A percentile compares a stretch with the other conserved stretches of the same genome.
phyloP scores from a whole-genome alignment of 2,797 vertebrate species.

The Pogonophryne albipinna region DNA sequence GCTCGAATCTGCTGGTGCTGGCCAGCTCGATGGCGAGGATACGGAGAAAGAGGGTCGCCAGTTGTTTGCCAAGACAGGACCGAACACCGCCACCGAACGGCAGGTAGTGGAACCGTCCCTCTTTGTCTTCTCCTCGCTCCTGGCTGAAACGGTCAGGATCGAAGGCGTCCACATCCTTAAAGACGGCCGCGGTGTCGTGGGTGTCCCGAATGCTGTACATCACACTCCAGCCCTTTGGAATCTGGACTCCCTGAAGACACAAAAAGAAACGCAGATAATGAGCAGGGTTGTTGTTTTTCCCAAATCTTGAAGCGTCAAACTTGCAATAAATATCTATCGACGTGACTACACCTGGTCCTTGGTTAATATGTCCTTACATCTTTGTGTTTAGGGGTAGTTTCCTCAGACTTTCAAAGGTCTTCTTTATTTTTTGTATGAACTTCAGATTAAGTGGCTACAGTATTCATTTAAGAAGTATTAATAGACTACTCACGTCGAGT shows the following conservation, averaged over 20 bases:
- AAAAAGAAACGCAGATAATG: not conserved
- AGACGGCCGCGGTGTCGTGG: conserved; percentile 94
- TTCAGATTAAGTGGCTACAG: not conserved
- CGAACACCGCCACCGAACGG: conserved; percentile 95
- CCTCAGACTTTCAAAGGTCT: too few relatives aligned
- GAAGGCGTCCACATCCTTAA: conserved; percentile 93
- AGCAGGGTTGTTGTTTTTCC: not conserved
- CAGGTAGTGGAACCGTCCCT: conserved; percentile 97
- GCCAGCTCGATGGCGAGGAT: conserved; percentile 94
- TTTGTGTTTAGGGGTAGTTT: not conserved
- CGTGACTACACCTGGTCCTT: not conserved
- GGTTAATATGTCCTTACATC: not conserved
- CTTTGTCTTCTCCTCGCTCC: conserved; percentile 93
- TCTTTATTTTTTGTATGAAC: too few relatives aligned
- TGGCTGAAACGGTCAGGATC: conserved; percentile 95
- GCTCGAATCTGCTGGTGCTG: conserved; percentile 94
- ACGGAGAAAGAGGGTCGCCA: conserved; percentile 96
- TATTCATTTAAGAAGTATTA: not conserved
- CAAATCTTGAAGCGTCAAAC: not conserved
- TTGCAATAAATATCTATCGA: not conserved
- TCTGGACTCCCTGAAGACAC: conserved; percentile 91
- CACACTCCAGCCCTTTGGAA: conserved; percentile 98
- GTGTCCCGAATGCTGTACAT: conserved; percentile 99
- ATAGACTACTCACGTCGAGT: conserved; percentile 90
- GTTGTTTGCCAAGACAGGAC: conserved; percentile 96